A percentile compares a stretch with the other conserved stretches of the same genome.
Conservation (phyloP, 2,888 invertebrate species). For the Sympetrum striolatum region DNA sequence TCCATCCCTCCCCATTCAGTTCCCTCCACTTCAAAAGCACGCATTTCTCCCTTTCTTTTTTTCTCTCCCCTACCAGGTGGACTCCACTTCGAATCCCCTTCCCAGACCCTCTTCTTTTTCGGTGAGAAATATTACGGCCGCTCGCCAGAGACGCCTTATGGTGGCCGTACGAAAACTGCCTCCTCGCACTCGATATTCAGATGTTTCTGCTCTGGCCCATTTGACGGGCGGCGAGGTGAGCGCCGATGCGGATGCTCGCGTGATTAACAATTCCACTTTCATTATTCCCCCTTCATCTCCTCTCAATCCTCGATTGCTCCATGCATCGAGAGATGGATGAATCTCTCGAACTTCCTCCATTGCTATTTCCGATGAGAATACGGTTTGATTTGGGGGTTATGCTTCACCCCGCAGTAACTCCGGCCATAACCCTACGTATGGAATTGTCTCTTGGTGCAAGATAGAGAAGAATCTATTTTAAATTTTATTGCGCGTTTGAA, state of each 20-base stretch:
- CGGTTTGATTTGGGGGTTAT: no score
- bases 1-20: neutral
- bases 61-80: constrained; percentile 17
- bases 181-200: neutral
- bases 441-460: no score
- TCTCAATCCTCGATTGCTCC: neutral
- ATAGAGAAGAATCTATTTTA: no score
- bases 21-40: neutral
- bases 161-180: neutral
- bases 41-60: neutral
- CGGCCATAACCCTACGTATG: no score
- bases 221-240: neutral
- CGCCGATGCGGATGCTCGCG: no score
- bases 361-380: neutral
- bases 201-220: neutral
- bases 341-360: neutral
- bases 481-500: no score
- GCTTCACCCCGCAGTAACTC: no score
- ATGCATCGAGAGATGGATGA: neutral
- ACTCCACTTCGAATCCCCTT: constrained; percentile 27
- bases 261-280: no score
- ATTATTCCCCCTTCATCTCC: neutral
- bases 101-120: neutral
- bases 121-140: neutral
- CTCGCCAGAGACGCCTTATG: neutral